A percentile compares a stretch with the other conserved stretches of the same genome.
phyloP scores from a whole-genome alignment of 2,888 invertebrate genomes.

The Tipula lateralis region DNA sequence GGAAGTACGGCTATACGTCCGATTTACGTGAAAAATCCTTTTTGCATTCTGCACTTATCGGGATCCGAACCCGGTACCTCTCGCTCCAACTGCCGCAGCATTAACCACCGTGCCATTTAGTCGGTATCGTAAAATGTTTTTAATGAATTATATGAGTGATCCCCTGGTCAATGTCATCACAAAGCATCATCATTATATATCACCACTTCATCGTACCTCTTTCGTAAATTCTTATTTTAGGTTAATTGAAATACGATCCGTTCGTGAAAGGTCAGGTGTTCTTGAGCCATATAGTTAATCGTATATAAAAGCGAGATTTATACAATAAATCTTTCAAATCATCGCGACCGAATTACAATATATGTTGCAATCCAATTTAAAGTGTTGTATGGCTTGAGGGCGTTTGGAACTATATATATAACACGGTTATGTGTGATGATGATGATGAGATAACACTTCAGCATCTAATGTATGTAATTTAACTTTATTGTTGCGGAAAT shows the following conservation, averaged over 20 bases:
- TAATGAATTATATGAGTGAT: too few species aligned
- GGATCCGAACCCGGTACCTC: too few species aligned
- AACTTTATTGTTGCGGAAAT: not conserved
- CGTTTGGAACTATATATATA: not conserved
- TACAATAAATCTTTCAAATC: not conserved
- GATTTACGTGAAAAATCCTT: too few species aligned
- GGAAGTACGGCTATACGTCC: too few species aligned
- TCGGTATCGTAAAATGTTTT: too few species aligned
- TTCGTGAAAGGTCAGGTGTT: not conserved
- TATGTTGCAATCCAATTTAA: not conserved
- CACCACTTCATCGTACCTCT: not conserved
- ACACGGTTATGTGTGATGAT: not conserved
- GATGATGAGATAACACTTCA: not conserved
- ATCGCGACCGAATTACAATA: not conserved
- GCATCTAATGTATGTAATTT: not conserved
- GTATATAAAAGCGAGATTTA: not conserved
- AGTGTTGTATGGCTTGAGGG: not conserved
- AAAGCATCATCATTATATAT: too few species aligned
- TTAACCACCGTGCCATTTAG: too few species aligned
- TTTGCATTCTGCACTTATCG: too few species aligned
- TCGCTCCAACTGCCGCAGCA: too few species aligned
- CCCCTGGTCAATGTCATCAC: too few species aligned
- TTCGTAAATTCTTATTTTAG: not conserved
- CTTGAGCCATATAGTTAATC: not conserved
- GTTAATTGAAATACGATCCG: not conserved